These are phyloP conservation scores for Athene cunicularia DNA, from an alignment of 2,113 vertebrate species.

Conservation along the genomic window DNA sequence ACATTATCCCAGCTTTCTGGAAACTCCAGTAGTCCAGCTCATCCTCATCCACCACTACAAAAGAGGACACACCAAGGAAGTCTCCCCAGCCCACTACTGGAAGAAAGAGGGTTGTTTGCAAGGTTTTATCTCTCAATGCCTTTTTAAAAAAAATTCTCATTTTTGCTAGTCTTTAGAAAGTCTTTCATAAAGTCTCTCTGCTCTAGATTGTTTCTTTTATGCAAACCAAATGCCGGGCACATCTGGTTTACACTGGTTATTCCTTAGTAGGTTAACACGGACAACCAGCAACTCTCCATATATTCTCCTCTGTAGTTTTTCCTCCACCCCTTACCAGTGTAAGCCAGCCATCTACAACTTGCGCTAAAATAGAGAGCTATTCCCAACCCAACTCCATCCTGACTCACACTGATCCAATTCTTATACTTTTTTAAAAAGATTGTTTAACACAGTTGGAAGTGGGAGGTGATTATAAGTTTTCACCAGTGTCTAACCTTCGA, in stretches of 20 bases:
- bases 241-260: not conserved
- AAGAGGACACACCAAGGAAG: not conserved
- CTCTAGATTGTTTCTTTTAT: not conserved
- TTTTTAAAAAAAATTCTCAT: not conserved
- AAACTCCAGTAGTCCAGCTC: not conserved
- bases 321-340: not conserved
- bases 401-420: not conserved
- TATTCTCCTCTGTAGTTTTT: not conserved
- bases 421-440: too few species aligned
- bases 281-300: not conserved
- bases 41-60: not conserved
- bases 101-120: not conserved
- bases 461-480: not conserved
- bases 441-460: not conserved
- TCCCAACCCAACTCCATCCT: not conserved
- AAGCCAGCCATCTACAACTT: not conserved
- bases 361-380: not conserved
- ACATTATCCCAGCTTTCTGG: not conserved
- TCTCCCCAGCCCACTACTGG: not conserved
- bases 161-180: not conserved
- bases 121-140: not conserved
- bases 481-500: not conserved
- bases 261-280: not conserved
- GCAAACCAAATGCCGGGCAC: not conserved
- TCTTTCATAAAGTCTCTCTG: not conserved